Base-by-base conservation (phyloP, 2,888 invertebrate species). In the Drosophila recens region DNA sequence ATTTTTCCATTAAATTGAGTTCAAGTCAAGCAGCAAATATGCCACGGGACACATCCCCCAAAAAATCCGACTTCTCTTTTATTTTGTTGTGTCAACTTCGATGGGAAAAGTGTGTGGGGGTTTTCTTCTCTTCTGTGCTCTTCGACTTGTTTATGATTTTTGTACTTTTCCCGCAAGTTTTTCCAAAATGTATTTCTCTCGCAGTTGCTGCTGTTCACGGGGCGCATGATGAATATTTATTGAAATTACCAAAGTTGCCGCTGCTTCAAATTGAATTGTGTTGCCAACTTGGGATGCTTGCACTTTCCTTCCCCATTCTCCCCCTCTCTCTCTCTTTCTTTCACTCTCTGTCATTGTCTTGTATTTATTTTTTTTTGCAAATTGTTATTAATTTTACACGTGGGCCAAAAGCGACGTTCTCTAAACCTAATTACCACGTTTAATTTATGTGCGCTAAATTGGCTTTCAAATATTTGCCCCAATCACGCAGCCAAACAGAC, bases 1-100 rank as follows among this genome's bases (percentile, higher is more conserved):
- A 86, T 88, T 91, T 91, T 91, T 91, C 91, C 91, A 91, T 91
- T 91, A 91, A 90, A 91, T 91, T 91, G 90, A 87, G 78, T 87
- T 87, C 91, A 82, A 90, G 78, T 91, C 89, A 87, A 88, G 91
- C 90, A 79, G 90, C 81, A 91, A 91, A 91, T 89, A 85, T 91
- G 81, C 81, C 81, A 74, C 48, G 53, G 36, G 40, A 48, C 64
- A 33, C 15, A n/a, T 40, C 40, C 57, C 54, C 3, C 53, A 36
- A 59, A 68, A 65, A 27, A 42, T 48, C 67, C 46, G 58, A 63
- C 58, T 58, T 0, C 57, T 58, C 72, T 72, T 56, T 54, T 56
- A 74, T 56, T 54, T 56, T 76, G 51, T 68, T 80, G 77, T 85
- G 87, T 84, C 85, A 86, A 85, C 84, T 85, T 73, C 51, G 65